These are phyloP conservation scores for Acronicta aceris DNA, from an alignment of 2,888 invertebrate genomes.

Conservation along the genomic window DNA sequence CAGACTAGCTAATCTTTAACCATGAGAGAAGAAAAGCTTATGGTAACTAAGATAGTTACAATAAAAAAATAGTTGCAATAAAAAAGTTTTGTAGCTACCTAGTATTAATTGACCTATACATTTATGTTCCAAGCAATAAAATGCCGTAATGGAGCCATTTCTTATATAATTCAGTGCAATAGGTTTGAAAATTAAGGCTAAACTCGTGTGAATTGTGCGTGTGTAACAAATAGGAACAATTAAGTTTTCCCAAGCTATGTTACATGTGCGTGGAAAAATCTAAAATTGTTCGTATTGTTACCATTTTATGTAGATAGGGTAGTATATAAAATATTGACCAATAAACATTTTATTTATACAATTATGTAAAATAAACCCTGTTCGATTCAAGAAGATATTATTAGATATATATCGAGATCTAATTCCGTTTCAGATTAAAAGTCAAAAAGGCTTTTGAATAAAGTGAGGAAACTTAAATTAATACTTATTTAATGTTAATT, in stretches of 20 bases:
- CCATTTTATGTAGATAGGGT: conserved; percentile 29
- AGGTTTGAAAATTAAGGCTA: conserved; percentile 59
- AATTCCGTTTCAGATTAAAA: no score
- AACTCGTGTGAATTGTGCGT: conserved; percentile 67
- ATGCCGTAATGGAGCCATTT: conserved; percentile 53
- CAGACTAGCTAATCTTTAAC: no score
- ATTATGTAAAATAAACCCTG: no score
- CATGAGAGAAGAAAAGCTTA: neutral
- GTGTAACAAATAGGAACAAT: conserved; percentile 59
- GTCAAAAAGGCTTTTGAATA: no score
- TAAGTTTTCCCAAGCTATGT: conserved; percentile 35
- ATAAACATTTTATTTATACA: no score
- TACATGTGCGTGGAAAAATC: conserved; percentile 35
- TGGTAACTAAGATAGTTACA: no score
- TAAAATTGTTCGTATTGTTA: conserved; percentile 28
- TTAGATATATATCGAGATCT: no score
- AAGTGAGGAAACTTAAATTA: no score
- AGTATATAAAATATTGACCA: conserved; percentile 22
- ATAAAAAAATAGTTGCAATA: no score
- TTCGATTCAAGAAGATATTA: no score
- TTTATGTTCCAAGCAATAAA: conserved; percentile 26
- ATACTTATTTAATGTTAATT: no score
- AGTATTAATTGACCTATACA: conserved; percentile 12
- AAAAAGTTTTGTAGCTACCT: neutral
- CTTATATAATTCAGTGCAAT: conserved; percentile 51